Percentiles rank a stretch among this genome's conserved stretches.
These are phyloP conservation scores for Arctocebus calabarensis DNA, from an alignment of 2,797 vertebrate species.

Conservation along the genomic window DNA sequence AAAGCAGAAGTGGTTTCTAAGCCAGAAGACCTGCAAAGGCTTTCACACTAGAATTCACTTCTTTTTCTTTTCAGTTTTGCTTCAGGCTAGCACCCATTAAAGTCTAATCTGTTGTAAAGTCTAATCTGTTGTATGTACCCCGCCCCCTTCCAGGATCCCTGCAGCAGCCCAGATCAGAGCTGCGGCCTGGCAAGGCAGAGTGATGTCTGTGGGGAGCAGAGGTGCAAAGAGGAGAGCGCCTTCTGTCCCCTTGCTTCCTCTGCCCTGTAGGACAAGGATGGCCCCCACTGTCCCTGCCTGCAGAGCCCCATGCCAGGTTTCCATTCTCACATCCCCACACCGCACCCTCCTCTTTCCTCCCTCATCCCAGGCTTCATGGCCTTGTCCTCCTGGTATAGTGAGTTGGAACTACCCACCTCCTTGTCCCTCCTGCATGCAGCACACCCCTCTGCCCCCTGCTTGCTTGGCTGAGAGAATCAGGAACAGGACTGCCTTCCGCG, in stretches of 20 bases:
- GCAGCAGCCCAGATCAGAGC: not conserved
- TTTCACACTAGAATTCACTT: not conserved
- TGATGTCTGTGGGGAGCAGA: not conserved
- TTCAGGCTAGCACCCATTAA: not conserved
- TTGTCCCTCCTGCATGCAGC: not conserved
- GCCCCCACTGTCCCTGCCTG: not conserved
- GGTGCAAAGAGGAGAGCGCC: not conserved
- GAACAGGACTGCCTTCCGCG: not conserved
- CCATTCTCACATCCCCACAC: not conserved
- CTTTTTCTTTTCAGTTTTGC: not conserved
- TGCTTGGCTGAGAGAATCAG: not conserved
- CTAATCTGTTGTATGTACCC: not conserved
- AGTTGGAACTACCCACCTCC: not conserved
- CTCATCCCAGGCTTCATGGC: not conserved
- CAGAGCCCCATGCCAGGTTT: not conserved
- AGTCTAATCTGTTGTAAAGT: not conserved
- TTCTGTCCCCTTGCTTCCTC: not conserved
- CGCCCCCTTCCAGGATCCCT: not conserved
- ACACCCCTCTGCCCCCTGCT: too few species aligned
- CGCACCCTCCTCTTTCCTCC: not conserved
- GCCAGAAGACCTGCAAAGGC: not conserved
- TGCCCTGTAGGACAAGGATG: not conserved
- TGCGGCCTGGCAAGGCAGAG: too few species aligned
- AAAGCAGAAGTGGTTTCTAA: conserved; percentile 16
- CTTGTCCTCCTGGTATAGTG: not conserved